phyloP scores from a whole-genome alignment of 2,797 vertebrate genomes.

The Miichthys miiuy region DNA sequence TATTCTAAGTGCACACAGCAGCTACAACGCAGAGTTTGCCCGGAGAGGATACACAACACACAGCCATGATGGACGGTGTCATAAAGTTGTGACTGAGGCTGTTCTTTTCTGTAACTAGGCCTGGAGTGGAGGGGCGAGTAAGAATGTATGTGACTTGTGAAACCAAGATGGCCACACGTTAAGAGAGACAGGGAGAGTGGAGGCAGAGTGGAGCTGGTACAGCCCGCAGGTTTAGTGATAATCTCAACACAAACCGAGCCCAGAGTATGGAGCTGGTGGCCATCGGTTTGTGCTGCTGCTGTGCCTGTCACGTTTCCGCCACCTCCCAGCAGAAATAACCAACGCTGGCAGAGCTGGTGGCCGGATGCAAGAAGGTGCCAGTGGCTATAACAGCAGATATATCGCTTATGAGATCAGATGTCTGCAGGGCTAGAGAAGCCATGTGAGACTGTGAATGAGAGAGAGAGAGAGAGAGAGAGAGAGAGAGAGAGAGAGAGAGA shows the following conservation, averaged over 20 bases:
- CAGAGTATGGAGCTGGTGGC: conserved; percentile 57
- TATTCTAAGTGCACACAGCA: conserved; percentile 48
- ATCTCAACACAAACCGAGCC: conserved; percentile 61
- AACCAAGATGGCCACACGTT: conserved; percentile 65
- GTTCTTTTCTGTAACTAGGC: conserved; percentile 65
- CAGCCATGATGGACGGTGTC: conserved; percentile 74
- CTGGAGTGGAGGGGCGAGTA: conserved; percentile 49
- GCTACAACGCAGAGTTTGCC: conserved; percentile 58
- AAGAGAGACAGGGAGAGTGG: conserved; percentile 31
- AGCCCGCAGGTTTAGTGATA: conserved; percentile 65
- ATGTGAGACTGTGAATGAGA: conserved; percentile 76
- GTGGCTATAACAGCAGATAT: conserved; percentile 85
- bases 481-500: conserved; percentile 27
- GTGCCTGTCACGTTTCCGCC: conserved; percentile 74
- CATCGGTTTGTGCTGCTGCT: conserved; percentile 58
- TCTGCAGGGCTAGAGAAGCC: conserved; percentile 79
- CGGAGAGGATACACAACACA: conserved; percentile 62
- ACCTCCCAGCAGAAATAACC: conserved; percentile 84
- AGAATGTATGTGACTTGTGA: conserved; percentile 64
- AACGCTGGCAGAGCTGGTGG: conserved; percentile 81
- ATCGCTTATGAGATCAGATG: conserved; percentile 88
- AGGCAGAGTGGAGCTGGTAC: conserved; percentile 45
- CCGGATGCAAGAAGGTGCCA: conserved; percentile 82
- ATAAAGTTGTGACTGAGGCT: conserved; percentile 75
- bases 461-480: conserved; percentile 40